Percentiles rank a stretch among this genome's conserved stretches.
Conservation (phyloP, 2,888 invertebrate genomes). For the Hydrotaea cyrtoneurina region DNA sequence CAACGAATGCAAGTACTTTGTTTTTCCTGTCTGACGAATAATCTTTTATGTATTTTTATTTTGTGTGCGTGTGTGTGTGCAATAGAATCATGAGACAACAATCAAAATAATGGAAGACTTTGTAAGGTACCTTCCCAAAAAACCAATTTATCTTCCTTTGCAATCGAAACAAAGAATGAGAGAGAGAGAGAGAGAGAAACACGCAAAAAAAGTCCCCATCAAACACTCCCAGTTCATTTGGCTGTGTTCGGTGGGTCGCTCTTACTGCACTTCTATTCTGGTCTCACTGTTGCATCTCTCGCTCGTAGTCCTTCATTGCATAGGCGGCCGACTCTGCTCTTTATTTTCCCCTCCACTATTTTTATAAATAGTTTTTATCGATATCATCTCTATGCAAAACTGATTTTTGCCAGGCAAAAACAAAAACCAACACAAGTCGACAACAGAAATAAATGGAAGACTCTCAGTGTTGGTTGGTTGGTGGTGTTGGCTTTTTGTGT, state of each 20-base stretch:
- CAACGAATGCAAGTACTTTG: not conserved
- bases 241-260: not conserved
- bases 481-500: not conserved
- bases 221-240: conserved; percentile 25
- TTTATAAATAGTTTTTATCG: conserved; percentile 14
- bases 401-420: not conserved
- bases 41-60: too few species aligned
- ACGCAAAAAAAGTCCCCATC: too few species aligned
- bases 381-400: conserved; percentile 12
- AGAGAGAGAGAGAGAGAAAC: too few species aligned
- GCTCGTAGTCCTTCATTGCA: too few species aligned
- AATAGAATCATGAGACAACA: not conserved
- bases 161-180: not conserved
- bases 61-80: too few species aligned
- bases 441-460: conserved; percentile 7
- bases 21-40: not conserved
- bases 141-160: conserved; percentile 11
- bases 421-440: not conserved
- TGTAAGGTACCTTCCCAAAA: conserved; percentile 12
- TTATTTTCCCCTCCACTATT: not conserved
- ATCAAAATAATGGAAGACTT: not conserved
- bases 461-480: not conserved
- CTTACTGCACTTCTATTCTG: not conserved
- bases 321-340: too few species aligned
- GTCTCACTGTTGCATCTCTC: not conserved